These are phyloP conservation scores for Artibeus jamaicensis DNA, from an alignment of 2,797 vertebrate species.

Conservation along the genomic window DNA sequence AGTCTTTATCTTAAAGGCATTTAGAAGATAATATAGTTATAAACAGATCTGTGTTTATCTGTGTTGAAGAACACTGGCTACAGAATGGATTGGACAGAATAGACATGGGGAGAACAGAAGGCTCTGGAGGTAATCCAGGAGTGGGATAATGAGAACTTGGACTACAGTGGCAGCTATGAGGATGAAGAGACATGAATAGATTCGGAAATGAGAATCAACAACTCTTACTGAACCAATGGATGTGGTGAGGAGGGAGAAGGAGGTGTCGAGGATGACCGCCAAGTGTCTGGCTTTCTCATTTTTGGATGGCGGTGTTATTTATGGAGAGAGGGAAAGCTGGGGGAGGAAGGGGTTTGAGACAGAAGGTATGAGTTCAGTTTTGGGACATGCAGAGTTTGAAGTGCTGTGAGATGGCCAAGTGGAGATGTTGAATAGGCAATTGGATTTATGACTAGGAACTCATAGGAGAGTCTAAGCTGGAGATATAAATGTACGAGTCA, in stretches of 20 bases:
- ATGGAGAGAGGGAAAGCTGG: conserved; percentile 6
- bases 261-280: background rate
- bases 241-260: background rate
- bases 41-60: background rate
- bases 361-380: conserved; percentile 64
- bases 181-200: background rate
- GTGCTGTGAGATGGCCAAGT: conserved; percentile 66
- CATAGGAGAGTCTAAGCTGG: conserved; percentile 45
- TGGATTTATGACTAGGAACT: conserved; percentile 67
- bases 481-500: conserved; percentile 69
- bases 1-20: background rate
- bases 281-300: conserved; percentile 28
- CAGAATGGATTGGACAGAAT: background rate
- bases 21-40: background rate
- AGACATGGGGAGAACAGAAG: background rate
- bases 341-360: conserved; percentile 34
- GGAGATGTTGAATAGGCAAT: conserved; percentile 53
- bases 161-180: background rate
- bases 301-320: conserved; percentile 29
- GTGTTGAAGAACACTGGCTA: background rate
- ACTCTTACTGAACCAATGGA: background rate
- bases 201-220: conserved; percentile 34
- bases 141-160: background rate
- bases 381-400: conserved; percentile 50
- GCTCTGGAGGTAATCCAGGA: background rate